These are phyloP conservation scores for Aleiodes leptofemur DNA, from an alignment of 2,888 invertebrate genomes.

Conservation along the genomic window DNA sequence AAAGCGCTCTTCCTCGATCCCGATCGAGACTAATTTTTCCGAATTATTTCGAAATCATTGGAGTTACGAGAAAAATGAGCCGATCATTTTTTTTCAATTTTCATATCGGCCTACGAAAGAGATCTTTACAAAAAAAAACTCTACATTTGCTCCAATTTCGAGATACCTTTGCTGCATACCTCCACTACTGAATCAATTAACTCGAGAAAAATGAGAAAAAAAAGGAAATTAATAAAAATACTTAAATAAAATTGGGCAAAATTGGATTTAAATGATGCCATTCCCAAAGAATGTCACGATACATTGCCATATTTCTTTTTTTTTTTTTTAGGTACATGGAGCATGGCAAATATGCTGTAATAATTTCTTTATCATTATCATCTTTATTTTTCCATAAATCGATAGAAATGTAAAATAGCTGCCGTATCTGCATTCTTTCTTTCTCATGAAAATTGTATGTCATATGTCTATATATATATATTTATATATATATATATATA, in stretches of 20 bases:
- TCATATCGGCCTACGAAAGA: too few species aligned
- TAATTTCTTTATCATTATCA: conserved; percentile 38
- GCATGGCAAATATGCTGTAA: conserved; percentile 45
- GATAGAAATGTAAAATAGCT: conserved; percentile 68
- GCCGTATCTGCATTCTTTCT: conserved; percentile 60
- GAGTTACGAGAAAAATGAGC: too few species aligned
- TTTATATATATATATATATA: conserved; percentile 44
- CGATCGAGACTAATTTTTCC: too few species aligned
- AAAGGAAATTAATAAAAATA: conserved; percentile 19
- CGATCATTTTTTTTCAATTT: too few species aligned
- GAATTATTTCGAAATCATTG: too few species aligned
- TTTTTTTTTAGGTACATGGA: conserved; percentile 42
- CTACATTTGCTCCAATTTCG: too few species aligned
- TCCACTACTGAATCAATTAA: background rate
- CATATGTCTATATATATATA: conserved; percentile 42
- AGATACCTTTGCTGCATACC: background rate
- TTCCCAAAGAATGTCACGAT: conserved; percentile 1
- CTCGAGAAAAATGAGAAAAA: background rate
- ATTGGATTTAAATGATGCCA: conserved; percentile 4
- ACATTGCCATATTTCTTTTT: conserved; percentile 37
- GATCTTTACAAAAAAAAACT: too few species aligned
- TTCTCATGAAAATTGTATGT: conserved; percentile 47
- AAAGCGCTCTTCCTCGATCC: too few species aligned
- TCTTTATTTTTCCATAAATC: conserved; percentile 52
- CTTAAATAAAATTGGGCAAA: conserved; percentile 33